Base-by-base conservation (phyloP, 2,888 invertebrate genomes). In the Apamea crenata region DNA sequence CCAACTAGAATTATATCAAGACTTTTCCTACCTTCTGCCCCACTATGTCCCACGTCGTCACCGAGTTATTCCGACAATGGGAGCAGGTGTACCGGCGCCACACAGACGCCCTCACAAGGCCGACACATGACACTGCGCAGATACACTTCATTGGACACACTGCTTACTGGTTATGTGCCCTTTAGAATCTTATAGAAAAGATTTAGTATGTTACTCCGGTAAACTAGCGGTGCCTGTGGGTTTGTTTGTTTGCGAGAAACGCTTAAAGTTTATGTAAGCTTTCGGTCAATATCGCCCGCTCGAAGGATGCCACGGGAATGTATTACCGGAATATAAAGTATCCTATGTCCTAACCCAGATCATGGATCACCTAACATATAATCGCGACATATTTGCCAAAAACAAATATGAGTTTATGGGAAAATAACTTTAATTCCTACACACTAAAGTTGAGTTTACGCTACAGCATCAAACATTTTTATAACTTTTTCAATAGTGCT, bases 21-120 rank as follows among this genome's bases (percentile, higher is more conserved):
- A 21, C 47, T 14, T 36, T n/a, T 32, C 1, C 1, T 21, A n/a
- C 56, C 36, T 47, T 29, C 80, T 2, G 25, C 53, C 16, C n/a
- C 8, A 21, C 29, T 16, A 16, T 72, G 44, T 14, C 44, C 59
- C n/a, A 66, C 61, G 70, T 77, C 67, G 36, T 53, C 47, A 68
- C 12, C 61, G 32, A 74, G 61, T 61, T 66, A 71, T 84, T 36
- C 40, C 32, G 14, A 44, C 66, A 73, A 66, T 61, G 73, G 50
- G 59, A 32, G 29, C 78, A 73, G 65, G 59, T 47, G 65, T 21
- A 18, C 21, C 32, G 73, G 92, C 92, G 93, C 92, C 93, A 68
- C 36, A 44, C 47, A 50, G 91, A 80, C 91, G 92, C 82, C 84
- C 81, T 68, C 25, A 83, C 90, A 92, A 93, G 93, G 93, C 81